A percentile compares a stretch with the other conserved stretches of the same genome.
Evolutionary conservation across 2,888 invertebrate genomes (phyloP).

Genomic region (Andrena haemorrhoa): DNA sequence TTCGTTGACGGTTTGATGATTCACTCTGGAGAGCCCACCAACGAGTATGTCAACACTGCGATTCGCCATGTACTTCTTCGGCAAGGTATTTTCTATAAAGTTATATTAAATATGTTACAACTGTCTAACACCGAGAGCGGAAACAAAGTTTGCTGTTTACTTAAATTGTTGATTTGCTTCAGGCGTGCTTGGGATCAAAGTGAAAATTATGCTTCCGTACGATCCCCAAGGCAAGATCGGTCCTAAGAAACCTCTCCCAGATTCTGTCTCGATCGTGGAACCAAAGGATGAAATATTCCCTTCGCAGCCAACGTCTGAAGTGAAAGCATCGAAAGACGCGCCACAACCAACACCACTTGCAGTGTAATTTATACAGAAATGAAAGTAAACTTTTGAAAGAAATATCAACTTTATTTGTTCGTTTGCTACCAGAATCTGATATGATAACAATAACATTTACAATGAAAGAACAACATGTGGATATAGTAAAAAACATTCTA

Average conservation of each 20-base stretch:
- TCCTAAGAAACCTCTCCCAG: conserved; percentile 98
- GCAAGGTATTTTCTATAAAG: conserved; percentile 89
- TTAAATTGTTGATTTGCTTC: conserved; percentile 38
- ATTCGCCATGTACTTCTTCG: conserved; percentile 98
- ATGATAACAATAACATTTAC: conserved; percentile 22
- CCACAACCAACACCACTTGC: conserved; percentile 86
- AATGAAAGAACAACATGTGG: background rate
- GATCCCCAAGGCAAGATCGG: conserved; percentile 99
- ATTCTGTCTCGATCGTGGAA: conserved; percentile 98
- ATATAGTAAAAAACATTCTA: background rate
- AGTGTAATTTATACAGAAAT: conserved; percentile 76
- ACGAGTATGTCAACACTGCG: conserved; percentile 99
- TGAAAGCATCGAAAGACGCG: conserved; percentile 89
- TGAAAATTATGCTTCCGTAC: conserved; percentile 99
- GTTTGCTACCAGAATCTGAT: background rate
- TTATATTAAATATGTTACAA: background rate
- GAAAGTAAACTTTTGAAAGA: conserved; percentile 65
- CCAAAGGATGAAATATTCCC: conserved; percentile 97
- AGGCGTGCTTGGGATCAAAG: conserved; percentile 89
- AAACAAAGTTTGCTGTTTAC: conserved; percentile 3
- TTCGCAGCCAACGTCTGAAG: conserved; percentile 90
- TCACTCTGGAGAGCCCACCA: conserved; percentile 99
- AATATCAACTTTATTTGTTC: conserved; percentile 20
- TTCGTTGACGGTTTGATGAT: conserved; percentile 99
- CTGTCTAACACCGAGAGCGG: background rate